These are phyloP conservation scores for Thalpophila matura DNA, from an alignment of 2,888 invertebrate genomes.

Conservation along the genomic window DNA sequence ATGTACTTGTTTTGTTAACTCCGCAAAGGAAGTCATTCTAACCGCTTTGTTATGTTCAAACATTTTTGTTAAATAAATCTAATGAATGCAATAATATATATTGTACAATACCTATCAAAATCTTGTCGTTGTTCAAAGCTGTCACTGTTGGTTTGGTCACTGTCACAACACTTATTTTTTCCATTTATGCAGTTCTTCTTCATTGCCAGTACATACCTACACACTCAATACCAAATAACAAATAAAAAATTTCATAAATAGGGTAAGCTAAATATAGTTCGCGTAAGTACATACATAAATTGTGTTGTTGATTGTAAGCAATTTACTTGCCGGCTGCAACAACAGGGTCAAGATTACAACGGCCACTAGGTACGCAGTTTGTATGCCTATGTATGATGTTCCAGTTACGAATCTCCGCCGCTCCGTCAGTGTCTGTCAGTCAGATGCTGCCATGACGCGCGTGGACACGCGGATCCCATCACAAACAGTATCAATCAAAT, in stretches of 20 bases:
- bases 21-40: conserved; percentile 72
- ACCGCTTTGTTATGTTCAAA: background rate
- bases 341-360: conserved; percentile 81
- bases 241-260: conserved; percentile 3
- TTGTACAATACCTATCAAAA: too few species aligned
- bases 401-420: conserved; percentile 77
- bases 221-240: background rate
- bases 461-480: conserved; percentile 76
- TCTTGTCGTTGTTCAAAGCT: background rate
- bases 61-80: background rate
- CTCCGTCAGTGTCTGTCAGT: conserved; percentile 81
- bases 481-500: conserved; percentile 75
- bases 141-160: conserved; percentile 6
- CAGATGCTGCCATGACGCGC: conserved; percentile 85
- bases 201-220: conserved; percentile 20
- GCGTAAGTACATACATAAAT: conserved; percentile 21
- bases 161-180: conserved; percentile 15
- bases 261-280: conserved; percentile 30
- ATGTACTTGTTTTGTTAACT: conserved; percentile 79
- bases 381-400: conserved; percentile 68
- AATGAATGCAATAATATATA: too few species aligned
- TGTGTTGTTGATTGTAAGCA: conserved; percentile 59
- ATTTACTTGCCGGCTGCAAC: conserved; percentile 63
- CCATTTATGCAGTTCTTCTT: background rate
- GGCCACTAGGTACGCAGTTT: conserved; percentile 67